Percentiles rank a stretch among this genome's conserved stretches.
Conservation (phyloP, 2,797 vertebrate species). For the Mormyrops boulengeri region DNA sequence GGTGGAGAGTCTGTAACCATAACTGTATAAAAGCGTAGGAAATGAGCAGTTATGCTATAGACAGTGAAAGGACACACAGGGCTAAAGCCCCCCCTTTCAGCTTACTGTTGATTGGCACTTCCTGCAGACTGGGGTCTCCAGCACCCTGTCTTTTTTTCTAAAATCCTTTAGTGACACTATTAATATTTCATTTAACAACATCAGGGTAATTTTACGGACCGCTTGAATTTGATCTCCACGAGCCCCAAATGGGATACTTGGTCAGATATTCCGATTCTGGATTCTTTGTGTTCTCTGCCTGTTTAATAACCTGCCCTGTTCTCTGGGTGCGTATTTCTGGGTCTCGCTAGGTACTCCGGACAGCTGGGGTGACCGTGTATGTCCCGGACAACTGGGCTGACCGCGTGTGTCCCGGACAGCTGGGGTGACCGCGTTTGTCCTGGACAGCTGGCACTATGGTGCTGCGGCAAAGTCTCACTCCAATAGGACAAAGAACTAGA, state of each 20-base stretch:
- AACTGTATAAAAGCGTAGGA: neutral
- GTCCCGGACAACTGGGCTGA: too few species aligned
- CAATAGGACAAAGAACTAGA: neutral
- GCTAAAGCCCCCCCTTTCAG: neutral
- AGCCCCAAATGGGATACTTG: neutral
- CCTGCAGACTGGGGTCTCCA: neutral
- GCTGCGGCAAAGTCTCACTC: neutral
- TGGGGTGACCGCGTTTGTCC: too few species aligned
- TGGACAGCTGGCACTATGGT: neutral
- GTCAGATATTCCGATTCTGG: neutral
- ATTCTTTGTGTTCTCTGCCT: neutral
- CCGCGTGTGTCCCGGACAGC: too few species aligned
- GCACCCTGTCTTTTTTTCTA: neutral
- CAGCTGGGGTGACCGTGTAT: too few species aligned
- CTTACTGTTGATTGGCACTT: neutral
- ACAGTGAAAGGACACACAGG: neutral
- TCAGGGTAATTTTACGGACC: neutral
- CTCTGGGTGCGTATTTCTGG: neutral
- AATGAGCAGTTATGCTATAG: neutral
- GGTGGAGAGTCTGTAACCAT: neutral
- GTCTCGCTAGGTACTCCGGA: neutral
- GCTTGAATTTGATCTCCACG: neutral
- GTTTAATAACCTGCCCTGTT: neutral
- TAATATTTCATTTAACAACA: neutral
- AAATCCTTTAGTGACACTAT: neutral